phyloP scores from a whole-genome alignment of 2,888 invertebrate genomes.

The Drymonia ruficornis region DNA sequence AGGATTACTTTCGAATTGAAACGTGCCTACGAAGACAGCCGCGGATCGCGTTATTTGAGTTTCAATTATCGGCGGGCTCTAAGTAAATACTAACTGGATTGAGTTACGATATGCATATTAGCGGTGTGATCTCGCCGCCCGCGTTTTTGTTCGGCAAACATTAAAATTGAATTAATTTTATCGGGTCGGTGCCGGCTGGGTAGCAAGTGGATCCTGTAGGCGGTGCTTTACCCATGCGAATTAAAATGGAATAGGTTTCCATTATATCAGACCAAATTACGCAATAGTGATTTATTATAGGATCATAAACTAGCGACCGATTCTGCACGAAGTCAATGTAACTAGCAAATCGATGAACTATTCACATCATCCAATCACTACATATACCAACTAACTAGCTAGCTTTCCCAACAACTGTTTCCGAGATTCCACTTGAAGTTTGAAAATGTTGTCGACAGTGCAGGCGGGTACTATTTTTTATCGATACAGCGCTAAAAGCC shows the following conservation, averaged over 20 bases:
- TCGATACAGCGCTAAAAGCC: slow-evolving; percentile 29
- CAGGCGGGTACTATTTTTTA: slow-evolving; percentile 29
- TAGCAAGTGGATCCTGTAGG: slow-evolving; percentile 1
- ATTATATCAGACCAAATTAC: not conserved
- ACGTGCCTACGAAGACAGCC: slow-evolving; percentile 80
- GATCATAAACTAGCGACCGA: too few species aligned
- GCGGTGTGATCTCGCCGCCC: slow-evolving; percentile 40
- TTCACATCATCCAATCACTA: too few species aligned
- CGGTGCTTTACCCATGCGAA: not conserved
- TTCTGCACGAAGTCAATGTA: too few species aligned
- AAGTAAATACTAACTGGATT: slow-evolving; percentile 70
- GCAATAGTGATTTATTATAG: too few species aligned
- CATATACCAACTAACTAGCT: not conserved
- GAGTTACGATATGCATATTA: slow-evolving; percentile 75
- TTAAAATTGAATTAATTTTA: slow-evolving; percentile 30
- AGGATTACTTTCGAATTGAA: slow-evolving; percentile 82
- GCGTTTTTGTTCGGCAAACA: slow-evolving; percentile 33
- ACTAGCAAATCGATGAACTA: too few species aligned
- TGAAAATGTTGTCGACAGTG: not conserved
- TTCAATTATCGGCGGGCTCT: slow-evolving; percentile 76
- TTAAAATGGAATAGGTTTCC: too few species aligned
- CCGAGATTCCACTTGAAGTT: not conserved
- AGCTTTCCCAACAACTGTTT: not conserved
- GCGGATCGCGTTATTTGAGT: slow-evolving; percentile 76
- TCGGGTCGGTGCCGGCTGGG: slow-evolving; percentile 9